Evolutionary conservation across 2,113 vertebrate species (phyloP).

Genomic region (Callocephalon fimbriatum): DNA sequence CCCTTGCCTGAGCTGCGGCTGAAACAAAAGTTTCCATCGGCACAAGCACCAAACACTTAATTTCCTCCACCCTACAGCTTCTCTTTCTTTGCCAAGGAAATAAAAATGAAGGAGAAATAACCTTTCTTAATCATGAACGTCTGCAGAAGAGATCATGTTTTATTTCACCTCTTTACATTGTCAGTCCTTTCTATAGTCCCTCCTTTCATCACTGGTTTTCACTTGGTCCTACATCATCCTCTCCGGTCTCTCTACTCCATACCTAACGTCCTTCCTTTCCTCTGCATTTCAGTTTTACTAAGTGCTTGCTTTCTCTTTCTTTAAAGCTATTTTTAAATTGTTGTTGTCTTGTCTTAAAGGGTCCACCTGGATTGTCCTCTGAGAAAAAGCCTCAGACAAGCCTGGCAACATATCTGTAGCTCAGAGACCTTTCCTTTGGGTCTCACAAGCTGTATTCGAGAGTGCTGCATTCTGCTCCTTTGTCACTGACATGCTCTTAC

Average conservation of each 20-base stretch:
- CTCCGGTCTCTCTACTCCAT: neutral
- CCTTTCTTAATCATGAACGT: neutral
- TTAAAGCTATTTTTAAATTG: neutral
- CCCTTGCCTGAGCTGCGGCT: neutral
- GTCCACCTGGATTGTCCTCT: neutral
- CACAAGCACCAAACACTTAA: constrained; percentile 16
- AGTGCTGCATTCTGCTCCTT: neutral
- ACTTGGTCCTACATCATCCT: neutral
- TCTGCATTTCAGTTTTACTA: neutral
- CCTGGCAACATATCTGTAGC: neutral
- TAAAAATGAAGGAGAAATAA: constrained; percentile 29
- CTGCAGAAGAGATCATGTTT: constrained; percentile 12
- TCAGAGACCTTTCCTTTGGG: neutral
- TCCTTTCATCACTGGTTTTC: constrained; percentile 3
- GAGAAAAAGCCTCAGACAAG: neutral
- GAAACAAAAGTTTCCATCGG: neutral
- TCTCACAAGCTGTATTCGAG: neutral
- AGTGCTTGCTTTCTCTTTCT: neutral
- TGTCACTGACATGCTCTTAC: neutral
- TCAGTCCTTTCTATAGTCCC: neutral
- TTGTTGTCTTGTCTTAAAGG: neutral
- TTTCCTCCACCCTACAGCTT: constrained; percentile 24
- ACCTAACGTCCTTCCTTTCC: neutral
- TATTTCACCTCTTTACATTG: neutral
- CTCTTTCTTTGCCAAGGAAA: constrained; percentile 23